Evolutionary conservation across 1,140 invertebrate species (phyloP).

Genomic region (Cherax destructor): DNA sequence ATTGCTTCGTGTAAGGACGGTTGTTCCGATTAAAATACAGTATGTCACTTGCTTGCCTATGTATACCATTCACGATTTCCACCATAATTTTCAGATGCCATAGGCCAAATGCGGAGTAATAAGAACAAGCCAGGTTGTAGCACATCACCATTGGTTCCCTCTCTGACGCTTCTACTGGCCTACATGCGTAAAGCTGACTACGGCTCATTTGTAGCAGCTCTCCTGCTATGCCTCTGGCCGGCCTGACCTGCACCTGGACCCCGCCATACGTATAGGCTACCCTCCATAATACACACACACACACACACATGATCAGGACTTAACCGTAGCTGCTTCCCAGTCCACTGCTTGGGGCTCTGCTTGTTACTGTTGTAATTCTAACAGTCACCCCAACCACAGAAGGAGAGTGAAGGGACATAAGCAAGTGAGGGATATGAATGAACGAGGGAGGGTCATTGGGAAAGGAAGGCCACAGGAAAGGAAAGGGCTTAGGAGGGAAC

Average conservation of each 20-base stretch:
- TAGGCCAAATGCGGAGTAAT: slow-evolving; percentile 57
- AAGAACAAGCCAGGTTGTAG: slow-evolving; percentile 59
- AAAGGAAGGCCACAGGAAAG: too few relatives aligned
- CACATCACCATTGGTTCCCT: background rate
- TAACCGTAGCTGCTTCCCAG: background rate
- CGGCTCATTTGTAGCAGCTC: background rate
- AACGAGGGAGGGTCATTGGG: too few relatives aligned
- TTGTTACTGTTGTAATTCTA: too few relatives aligned
- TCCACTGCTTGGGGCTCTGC: background rate
- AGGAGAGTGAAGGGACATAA: too few relatives aligned
- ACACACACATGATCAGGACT: background rate
- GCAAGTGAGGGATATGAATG: too few relatives aligned
- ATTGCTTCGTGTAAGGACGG: background rate
- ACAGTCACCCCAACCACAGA: too few relatives aligned
- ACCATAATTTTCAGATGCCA: slow-evolving; percentile 47
- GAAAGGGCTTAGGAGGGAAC: too few relatives aligned
- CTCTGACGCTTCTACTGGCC: background rate
- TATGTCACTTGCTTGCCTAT: background rate
- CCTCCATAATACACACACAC: background rate
- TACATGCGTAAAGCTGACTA: background rate
- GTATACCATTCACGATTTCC: background rate
- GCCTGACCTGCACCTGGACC: too few relatives aligned
- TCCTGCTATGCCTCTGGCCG: too few relatives aligned
- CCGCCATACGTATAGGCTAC: background rate
- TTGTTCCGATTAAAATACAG: background rate